Percentiles rank a stretch among this genome's conserved stretches.
Conservation (phyloP, 2,797 vertebrate species). For the Heterohyrax brucei region DNA sequence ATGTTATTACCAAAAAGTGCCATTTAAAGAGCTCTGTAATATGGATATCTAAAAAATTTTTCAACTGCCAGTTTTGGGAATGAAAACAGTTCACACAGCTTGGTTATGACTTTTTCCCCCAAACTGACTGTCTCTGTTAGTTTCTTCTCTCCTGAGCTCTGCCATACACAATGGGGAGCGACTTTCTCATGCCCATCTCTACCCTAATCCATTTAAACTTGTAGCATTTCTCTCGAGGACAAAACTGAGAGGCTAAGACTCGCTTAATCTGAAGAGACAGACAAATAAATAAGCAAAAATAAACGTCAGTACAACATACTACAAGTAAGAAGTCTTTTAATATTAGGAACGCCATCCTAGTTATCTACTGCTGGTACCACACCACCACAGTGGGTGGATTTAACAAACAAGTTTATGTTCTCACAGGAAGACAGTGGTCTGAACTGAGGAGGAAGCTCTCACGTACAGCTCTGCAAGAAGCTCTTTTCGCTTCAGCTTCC, state of each 20-base stretch:
- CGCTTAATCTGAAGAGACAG: neutral
- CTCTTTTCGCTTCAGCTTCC: neutral
- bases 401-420: neutral
- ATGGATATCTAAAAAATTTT: neutral
- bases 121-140: neutral
- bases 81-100: neutral
- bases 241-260: neutral
- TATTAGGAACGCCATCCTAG: neutral
- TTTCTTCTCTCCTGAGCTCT: neutral
- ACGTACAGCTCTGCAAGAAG: neutral
- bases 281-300: neutral
- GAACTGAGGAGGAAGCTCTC: too few relatives aligned
- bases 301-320: fast-evolving
- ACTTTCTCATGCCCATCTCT: fast-evolving
- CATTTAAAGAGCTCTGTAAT: slow-evolving; percentile 4
- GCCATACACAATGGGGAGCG: fast-evolving
- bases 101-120: neutral
- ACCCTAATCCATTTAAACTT: too few relatives aligned
- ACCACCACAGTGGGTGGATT: neutral
- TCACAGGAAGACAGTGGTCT: neutral
- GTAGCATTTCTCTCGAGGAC: neutral
- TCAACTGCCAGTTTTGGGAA: neutral
- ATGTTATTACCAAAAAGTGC: neutral
- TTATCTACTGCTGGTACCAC: neutral
- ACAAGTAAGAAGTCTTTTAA: neutral